Evolutionary conservation across 2,113 vertebrate genomes (phyloP).

Genomic region (Eurystomus gularis): DNA sequence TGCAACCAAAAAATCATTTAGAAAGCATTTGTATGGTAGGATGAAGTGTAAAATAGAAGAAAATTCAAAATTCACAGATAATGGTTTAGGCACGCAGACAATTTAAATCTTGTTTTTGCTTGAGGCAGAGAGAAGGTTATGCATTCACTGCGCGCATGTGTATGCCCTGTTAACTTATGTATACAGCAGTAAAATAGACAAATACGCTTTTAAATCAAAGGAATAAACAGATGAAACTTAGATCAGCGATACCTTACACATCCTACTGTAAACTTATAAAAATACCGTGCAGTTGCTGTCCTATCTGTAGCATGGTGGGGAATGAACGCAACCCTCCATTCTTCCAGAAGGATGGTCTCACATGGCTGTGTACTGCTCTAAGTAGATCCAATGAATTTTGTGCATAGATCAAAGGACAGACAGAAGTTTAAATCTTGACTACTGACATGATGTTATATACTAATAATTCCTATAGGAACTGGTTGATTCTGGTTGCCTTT

Average conservation of each 20-base stretch:
- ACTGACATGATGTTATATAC: background rate
- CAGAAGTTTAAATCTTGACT: background rate
- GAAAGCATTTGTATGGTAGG: background rate
- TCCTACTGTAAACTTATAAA: background rate
- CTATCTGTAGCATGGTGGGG: background rate
- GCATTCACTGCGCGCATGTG: background rate
- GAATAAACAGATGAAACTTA: background rate
- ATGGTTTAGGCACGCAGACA: background rate
- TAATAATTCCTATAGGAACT: constrained; percentile 3
- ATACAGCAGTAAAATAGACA: background rate
- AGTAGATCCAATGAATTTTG: background rate
- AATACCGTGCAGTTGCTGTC: background rate
- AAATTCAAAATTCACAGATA: background rate
- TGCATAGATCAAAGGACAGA: background rate
- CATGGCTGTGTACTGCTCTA: background rate
- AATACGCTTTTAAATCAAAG: background rate
- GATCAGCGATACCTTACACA: background rate
- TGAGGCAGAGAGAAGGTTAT: background rate
- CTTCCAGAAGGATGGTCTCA: background rate
- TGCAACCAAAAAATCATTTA: background rate
- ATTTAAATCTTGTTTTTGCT: background rate
- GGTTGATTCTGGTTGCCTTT: background rate
- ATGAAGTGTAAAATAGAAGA: background rate
- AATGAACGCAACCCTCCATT: background rate
- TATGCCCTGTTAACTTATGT: background rate